Conservation (phyloP, 2,113 vertebrate genomes). For the Poicephalus meyeri region DNA sequence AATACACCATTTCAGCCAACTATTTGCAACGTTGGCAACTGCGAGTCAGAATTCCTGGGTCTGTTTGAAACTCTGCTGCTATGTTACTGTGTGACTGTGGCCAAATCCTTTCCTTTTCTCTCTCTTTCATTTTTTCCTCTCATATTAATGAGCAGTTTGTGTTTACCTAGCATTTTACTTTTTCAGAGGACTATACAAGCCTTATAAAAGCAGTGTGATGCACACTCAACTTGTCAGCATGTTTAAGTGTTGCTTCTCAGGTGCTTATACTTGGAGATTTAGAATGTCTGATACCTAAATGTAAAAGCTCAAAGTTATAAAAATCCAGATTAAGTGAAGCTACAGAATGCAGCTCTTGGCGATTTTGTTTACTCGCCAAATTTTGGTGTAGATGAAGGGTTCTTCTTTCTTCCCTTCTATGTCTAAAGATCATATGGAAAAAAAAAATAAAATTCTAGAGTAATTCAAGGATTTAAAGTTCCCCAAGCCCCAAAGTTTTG, state of each 20-base stretch:
- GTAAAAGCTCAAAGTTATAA: neutral
- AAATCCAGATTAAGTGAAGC: neutral
- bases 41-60: neutral
- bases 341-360: neutral
- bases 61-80: neutral
- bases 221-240: neutral
- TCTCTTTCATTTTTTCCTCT: neutral
- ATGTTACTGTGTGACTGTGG: neutral
- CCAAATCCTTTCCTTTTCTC: neutral
- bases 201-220: neutral
- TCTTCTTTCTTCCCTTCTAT: neutral
- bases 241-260: neutral
- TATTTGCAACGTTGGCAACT: neutral
- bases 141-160: neutral
- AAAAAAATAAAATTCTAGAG: neutral
- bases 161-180: neutral
- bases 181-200: neutral
- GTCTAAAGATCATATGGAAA: neutral
- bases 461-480: neutral
- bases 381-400: neutral
- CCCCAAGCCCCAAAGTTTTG: neutral
- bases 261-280: neutral
- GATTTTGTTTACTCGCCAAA: neutral
- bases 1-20: neutral
- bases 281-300: neutral